These are phyloP conservation scores for Bugula neritina DNA, from an alignment of 2,888 invertebrate genomes.

Conservation along the genomic window DNA sequence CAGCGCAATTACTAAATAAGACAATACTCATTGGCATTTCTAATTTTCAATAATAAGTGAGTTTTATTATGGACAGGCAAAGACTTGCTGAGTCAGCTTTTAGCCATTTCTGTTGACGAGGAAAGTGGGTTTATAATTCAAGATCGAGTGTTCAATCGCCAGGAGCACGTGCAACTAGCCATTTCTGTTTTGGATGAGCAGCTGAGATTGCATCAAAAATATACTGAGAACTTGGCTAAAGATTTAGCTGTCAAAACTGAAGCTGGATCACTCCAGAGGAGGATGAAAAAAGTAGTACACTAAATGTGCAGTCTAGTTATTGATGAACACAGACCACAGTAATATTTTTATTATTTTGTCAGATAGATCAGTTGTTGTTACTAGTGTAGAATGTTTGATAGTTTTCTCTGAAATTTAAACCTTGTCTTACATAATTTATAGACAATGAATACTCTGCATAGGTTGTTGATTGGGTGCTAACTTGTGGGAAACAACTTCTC, in stretches of 20 bases:
- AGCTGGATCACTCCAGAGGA: slow-evolving; percentile 37
- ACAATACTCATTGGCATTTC: too few species aligned
- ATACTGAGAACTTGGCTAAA: slow-evolving; percentile 38
- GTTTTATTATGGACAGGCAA: too few species aligned
- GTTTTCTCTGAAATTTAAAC: too few species aligned
- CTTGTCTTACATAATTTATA: too few species aligned
- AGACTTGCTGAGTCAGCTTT: neutral
- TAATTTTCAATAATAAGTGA: too few species aligned
- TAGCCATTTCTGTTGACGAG: neutral
- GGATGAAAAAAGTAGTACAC: slow-evolving; percentile 41
- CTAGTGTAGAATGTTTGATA: too few species aligned
- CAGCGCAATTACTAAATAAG: too few species aligned
- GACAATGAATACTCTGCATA: slow-evolving; percentile 34
- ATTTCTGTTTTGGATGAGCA: slow-evolving; percentile 44
- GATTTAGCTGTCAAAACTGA: slow-evolving; percentile 37
- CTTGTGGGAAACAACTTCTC: slow-evolving; percentile 69
- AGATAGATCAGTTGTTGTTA: too few species aligned
- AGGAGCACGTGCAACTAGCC: slow-evolving; percentile 42
- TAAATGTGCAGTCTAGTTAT: too few species aligned
- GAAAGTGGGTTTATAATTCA: slow-evolving; percentile 13
- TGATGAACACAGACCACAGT: too few species aligned
- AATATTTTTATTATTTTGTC: too few species aligned
- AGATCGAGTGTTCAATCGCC: slow-evolving; percentile 36
- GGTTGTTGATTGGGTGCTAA: slow-evolving; percentile 72
- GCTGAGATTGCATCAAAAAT: slow-evolving; percentile 41